phyloP scores from a whole-genome alignment of 2,888 invertebrate genomes.

The Caenorhabditis afra region DNA sequence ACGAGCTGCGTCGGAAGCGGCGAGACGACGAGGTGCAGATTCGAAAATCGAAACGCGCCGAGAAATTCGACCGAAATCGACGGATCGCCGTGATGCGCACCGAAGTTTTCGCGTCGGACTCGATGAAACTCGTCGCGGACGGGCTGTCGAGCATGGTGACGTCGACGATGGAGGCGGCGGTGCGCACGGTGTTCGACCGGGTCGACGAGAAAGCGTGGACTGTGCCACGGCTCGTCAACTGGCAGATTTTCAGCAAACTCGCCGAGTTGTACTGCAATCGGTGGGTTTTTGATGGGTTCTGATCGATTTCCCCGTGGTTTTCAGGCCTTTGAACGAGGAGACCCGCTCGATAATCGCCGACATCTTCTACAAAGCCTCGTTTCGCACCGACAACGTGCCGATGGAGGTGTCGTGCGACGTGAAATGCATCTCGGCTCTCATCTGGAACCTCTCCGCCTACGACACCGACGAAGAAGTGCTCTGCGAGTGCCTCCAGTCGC shows the following conservation, averaged over 20 bases:
- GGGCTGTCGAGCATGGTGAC: slow-evolving; percentile 29
- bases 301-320: too few species aligned
- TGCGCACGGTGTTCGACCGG: slow-evolving; percentile 6
- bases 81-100: slow-evolving; percentile 13
- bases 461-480: slow-evolving; percentile 6
- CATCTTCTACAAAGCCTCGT: background rate
- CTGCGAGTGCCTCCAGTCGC: slow-evolving; percentile 40
- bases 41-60: slow-evolving; percentile 36
- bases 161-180: background rate
- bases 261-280: slow-evolving; percentile 51
- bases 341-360: slow-evolving; percentile 12
- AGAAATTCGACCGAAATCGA: slow-evolving; percentile 41
- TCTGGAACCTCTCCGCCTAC: slow-evolving; percentile 7
- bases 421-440: slow-evolving; percentile 2
- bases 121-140: slow-evolving; percentile 10
- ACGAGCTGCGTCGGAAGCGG: slow-evolving; percentile 36
- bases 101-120: slow-evolving; percentile 1
- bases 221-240: slow-evolving; percentile 9
- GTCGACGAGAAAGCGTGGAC: slow-evolving; percentile 10
- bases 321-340: background rate
- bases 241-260: slow-evolving; percentile 23
- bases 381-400: background rate
- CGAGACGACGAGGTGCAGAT: slow-evolving; percentile 53
- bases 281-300: slow-evolving; percentile 23
- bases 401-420: background rate